phyloP scores from a whole-genome alignment of 2,888 invertebrate genomes.

The Melanostoma mellinum region DNA sequence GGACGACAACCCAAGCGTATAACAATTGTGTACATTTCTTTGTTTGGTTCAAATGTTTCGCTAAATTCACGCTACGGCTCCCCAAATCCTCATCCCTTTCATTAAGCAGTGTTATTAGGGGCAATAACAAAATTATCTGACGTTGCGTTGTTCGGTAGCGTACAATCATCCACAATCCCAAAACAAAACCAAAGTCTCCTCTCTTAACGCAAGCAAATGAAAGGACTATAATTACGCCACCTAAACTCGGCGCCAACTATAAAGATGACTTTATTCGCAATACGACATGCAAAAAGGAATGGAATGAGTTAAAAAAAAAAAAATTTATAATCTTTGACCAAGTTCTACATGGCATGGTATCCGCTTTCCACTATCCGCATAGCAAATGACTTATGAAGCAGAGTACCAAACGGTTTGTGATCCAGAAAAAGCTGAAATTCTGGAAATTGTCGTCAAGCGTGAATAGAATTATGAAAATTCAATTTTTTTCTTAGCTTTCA shows the following conservation, averaged over 20 bases:
- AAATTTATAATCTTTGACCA: conserved; percentile 15
- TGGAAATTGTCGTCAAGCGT: conserved; percentile 62
- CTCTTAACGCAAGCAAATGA: conserved; percentile 57
- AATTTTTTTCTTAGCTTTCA: conserved; percentile 54
- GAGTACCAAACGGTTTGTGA: conserved; percentile 51
- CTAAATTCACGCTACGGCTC: conserved; percentile 41
- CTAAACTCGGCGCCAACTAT: conserved; percentile 62
- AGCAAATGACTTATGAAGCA: conserved; percentile 56
- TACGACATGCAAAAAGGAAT: not conserved
- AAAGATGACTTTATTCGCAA: conserved; percentile 36
- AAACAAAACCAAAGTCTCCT: conserved; percentile 54
- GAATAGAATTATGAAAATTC: conserved; percentile 71
- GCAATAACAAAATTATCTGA: conserved; percentile 61
- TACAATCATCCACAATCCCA: conserved; percentile 8
- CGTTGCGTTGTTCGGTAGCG: conserved; percentile 8
- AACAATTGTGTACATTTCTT: conserved; percentile 40
- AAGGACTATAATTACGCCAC: conserved; percentile 60
- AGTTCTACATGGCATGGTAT: conserved; percentile 47
- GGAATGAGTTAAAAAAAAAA: not conserved
- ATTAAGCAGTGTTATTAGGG: conserved; percentile 58
- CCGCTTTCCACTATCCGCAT: conserved; percentile 20
- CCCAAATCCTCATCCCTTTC: conserved; percentile 45
- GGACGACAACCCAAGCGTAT: conserved; percentile 39
- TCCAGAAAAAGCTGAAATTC: conserved; percentile 43
- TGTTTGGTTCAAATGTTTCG: conserved; percentile 35